A percentile compares a stretch with the other conserved stretches of the same genome.
Evolutionary conservation across 1,140 invertebrate species (phyloP).

Genomic region (Drosophila tristis): DNA sequence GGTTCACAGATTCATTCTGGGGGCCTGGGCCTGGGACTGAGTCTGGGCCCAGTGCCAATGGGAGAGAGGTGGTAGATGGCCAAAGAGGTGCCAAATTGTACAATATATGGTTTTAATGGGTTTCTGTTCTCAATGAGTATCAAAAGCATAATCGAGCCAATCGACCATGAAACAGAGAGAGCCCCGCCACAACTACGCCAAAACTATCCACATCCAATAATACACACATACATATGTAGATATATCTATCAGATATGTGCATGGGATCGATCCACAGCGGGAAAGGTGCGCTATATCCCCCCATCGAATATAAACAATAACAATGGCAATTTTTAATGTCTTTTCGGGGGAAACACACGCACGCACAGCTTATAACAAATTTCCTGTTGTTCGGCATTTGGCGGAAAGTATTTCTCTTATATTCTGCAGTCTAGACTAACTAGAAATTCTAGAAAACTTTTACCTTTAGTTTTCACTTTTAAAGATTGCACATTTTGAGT

Average conservation of each 20-base stretch:
- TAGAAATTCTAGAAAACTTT: slow-evolving; percentile 14
- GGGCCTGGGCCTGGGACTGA: slow-evolving; percentile 14
- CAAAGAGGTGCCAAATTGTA: slow-evolving; percentile 60
- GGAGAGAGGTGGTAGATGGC: slow-evolving; percentile 51
- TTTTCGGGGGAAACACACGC: slow-evolving; percentile 24
- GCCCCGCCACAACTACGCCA: slow-evolving; percentile 21
- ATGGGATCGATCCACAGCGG: background rate
- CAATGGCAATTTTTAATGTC: slow-evolving; percentile 37
- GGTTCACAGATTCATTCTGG: slow-evolving; percentile 48
- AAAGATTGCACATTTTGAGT: background rate
- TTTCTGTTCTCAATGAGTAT: slow-evolving; percentile 24
- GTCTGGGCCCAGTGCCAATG: slow-evolving; percentile 34
- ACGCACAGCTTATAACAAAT: slow-evolving; percentile 23
- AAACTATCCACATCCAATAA: slow-evolving; percentile 53
- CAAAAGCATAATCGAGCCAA: slow-evolving; percentile 69
- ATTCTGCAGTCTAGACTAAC: background rate
- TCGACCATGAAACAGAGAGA: slow-evolving; percentile 60
- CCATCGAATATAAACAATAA: slow-evolving; percentile 42
- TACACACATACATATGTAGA: slow-evolving; percentile 53
- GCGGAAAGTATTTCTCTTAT: background rate
- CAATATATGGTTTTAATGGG: slow-evolving; percentile 45
- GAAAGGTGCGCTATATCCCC: slow-evolving; percentile 13
- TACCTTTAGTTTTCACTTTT: slow-evolving; percentile 14
- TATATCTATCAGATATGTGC: slow-evolving; percentile 9
- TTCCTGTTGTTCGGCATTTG: slow-evolving; percentile 30